These are phyloP conservation scores for Pantherophis alleghaniensis DNA, from an alignment of 2,797 vertebrate species.

Conservation along the genomic window DNA sequence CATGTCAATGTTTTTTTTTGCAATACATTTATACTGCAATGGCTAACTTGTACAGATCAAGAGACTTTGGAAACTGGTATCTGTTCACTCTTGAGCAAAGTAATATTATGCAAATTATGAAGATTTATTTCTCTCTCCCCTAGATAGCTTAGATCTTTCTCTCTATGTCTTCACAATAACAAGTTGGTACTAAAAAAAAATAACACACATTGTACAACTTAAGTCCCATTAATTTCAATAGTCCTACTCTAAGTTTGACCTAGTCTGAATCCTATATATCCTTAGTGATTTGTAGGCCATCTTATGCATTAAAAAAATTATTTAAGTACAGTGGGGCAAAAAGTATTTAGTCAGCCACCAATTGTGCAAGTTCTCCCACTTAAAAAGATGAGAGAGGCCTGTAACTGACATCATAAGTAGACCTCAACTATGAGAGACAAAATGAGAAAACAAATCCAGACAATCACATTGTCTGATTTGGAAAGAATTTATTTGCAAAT, in stretches of 20 bases:
- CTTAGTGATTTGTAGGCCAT: neutral
- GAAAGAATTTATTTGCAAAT: no score
- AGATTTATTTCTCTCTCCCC: neutral
- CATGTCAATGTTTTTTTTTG: neutral
- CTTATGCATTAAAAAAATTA: neutral
- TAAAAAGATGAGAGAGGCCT: no score
- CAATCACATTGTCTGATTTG: no score
- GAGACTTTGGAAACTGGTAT: neutral
- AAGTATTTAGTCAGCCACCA: no score
- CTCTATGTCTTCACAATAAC: neutral
- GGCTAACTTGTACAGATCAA: neutral
- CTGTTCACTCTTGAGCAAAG: neutral
- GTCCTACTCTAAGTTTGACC: neutral
- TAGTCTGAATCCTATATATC: neutral
- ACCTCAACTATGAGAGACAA: no score
- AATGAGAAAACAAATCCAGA: no score
- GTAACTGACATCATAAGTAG: no score
- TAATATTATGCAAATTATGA: conserved; percentile 3
- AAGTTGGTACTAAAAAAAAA: neutral
- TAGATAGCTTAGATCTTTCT: neutral
- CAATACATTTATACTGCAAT: neutral
- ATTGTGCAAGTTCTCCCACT: no score
- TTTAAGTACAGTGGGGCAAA: neutral
- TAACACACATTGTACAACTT: neutral
- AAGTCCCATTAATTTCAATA: neutral